A percentile compares a stretch with the other conserved stretches of the same genome.
Conservation (phyloP, 2,888 invertebrate species). For the Eristalinus aeneus region DNA sequence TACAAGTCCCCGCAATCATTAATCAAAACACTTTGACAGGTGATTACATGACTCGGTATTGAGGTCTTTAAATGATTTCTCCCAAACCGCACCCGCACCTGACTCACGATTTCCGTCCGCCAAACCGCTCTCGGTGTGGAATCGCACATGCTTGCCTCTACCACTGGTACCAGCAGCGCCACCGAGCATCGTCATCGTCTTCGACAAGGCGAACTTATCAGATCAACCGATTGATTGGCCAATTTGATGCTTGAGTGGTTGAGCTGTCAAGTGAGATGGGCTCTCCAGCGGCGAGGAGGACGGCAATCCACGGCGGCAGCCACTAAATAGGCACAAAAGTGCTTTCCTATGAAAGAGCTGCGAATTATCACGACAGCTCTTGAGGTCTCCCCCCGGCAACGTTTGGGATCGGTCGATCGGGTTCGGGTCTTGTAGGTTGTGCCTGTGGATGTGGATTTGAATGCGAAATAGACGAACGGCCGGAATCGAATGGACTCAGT, state of each 20-base stretch:
- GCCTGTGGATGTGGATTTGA: slow-evolving; percentile 43
- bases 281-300: not conserved
- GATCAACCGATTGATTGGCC: slow-evolving; percentile 70
- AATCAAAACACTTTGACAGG: slow-evolving; percentile 71
- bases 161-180: not conserved
- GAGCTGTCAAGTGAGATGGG: slow-evolving; percentile 55
- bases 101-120: slow-evolving; percentile 60
- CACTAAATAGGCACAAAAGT: slow-evolving; percentile 59
- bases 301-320: slow-evolving; percentile 39
- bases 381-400: slow-evolving; percentile 22
- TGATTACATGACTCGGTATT: slow-evolving; percentile 66
- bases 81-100: slow-evolving; percentile 70
- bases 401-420: slow-evolving; percentile 7
- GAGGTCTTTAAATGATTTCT: slow-evolving; percentile 68
- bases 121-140: slow-evolving; percentile 21
- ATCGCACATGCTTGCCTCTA: slow-evolving; percentile 29
- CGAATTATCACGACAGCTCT: slow-evolving; percentile 55
- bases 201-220: slow-evolving; percentile 48
- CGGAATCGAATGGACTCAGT: slow-evolving; percentile 29
- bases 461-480: slow-evolving; percentile 50
- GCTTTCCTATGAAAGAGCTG: slow-evolving; percentile 54
- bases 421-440: slow-evolving; percentile 55
- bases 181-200: not conserved
- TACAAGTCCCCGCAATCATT: slow-evolving; percentile 60
- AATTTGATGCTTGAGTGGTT: slow-evolving; percentile 69